Percentiles rank a stretch among this genome's conserved stretches.
Evolutionary conservation across 2,113 vertebrate genomes (phyloP).

Genomic region (Syngnathus scovelli): DNA sequence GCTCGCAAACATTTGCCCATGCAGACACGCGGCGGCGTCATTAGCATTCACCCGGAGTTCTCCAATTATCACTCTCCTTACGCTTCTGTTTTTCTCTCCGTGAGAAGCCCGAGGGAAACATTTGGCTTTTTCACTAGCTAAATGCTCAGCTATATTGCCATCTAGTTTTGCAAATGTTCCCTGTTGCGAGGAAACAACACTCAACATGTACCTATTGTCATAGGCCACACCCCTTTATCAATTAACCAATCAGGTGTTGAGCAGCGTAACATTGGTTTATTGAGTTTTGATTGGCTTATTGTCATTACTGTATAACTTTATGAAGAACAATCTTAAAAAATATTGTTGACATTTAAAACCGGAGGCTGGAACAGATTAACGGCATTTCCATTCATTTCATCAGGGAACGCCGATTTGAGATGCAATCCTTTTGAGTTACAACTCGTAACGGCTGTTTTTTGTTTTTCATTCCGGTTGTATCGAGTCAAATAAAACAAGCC

Average conservation of each 20-base stretch:
- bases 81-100: conserved; percentile 5
- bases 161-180: neutral
- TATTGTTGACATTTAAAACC: no score
- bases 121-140: conserved; percentile 1
- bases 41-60: conserved; percentile 10
- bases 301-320: no score
- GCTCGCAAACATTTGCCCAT: conserved; percentile 7
- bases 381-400: neutral
- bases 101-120: conserved; percentile 3
- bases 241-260: neutral
- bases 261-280: no score
- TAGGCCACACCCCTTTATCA: neutral
- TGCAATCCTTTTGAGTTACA: neutral
- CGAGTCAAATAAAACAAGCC: conserved; percentile 33
- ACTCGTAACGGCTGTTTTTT: conserved; percentile 3
- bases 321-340: no score
- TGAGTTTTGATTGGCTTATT: no score
- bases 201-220: neutral
- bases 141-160: conserved; percentile 1
- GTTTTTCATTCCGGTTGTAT: conserved; percentile 39
- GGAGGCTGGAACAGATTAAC: neutral
- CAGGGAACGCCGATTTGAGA: neutral
- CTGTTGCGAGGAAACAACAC: neutral
- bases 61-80: conserved; percentile 9
- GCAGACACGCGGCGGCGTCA: neutral